phyloP scores from a whole-genome alignment of 2,113 vertebrate genomes.

The Corynorhinus townsendii region DNA sequence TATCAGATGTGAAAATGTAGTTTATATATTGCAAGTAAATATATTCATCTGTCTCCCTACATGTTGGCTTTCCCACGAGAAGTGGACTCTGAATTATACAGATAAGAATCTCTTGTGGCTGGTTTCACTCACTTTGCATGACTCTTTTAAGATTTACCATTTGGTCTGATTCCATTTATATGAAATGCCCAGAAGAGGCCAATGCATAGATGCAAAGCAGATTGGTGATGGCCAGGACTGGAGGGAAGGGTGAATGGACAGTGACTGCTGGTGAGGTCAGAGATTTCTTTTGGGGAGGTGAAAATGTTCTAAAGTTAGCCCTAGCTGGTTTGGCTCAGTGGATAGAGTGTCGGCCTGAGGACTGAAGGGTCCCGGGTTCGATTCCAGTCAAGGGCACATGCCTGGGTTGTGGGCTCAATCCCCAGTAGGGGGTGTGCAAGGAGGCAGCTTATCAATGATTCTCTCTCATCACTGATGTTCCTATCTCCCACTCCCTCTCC shows the following conservation, averaged over 20 bases:
- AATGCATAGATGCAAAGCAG: background rate
- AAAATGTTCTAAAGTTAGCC: background rate
- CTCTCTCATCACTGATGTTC: too few relatives aligned
- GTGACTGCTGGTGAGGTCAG: background rate
- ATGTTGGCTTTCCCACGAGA: constrained; percentile 11
- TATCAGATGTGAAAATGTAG: background rate
- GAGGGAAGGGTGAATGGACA: background rate
- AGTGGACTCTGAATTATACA: constrained; percentile 38
- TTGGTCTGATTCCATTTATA: too few relatives aligned
- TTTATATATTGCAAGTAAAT: constrained; percentile 20
- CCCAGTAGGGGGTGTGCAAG: too few relatives aligned
- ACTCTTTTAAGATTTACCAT: background rate
- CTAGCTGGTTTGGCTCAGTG: too few relatives aligned
- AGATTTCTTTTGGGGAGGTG: background rate
- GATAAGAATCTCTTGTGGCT: background rate
- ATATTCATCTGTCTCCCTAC: background rate
- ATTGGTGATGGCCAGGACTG: background rate
- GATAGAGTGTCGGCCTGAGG: too few relatives aligned
- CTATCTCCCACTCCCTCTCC: too few relatives aligned
- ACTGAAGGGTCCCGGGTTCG: too few relatives aligned
- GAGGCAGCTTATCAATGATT: too few relatives aligned
- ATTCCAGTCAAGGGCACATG: too few relatives aligned
- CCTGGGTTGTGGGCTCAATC: too few relatives aligned
- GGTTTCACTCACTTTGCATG: background rate
- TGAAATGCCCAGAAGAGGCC: background rate